Conservation (phyloP, 1,140 invertebrate genomes). For the Drosophila leontia region DNA sequence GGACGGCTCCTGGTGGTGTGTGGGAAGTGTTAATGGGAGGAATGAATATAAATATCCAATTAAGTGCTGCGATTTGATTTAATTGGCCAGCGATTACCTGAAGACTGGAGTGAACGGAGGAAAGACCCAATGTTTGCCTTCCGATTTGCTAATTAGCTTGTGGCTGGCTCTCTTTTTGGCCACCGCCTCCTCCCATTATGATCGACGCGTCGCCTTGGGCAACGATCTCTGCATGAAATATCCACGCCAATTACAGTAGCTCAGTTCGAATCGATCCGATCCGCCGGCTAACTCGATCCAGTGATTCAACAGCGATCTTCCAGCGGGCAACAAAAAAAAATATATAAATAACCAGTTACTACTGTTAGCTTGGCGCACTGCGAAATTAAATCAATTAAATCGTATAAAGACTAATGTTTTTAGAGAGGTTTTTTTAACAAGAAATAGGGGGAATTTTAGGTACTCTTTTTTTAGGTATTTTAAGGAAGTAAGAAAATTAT, state of each 20-base stretch:
- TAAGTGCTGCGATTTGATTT: slow-evolving; percentile 43
- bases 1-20: slow-evolving; percentile 27
- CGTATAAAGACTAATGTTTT: slow-evolving; percentile 32
- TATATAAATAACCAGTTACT: slow-evolving; percentile 50
- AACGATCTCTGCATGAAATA: slow-evolving; percentile 72
- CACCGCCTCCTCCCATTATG: slow-evolving; percentile 37
- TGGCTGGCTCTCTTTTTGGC: slow-evolving; percentile 14
- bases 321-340: background rate
- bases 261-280: slow-evolving; percentile 1
- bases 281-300: slow-evolving; percentile 17
- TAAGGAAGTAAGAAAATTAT: background rate
- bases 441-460: background rate
- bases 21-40: slow-evolving; percentile 36
- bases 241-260: slow-evolving; percentile 71
- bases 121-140: slow-evolving; percentile 26
- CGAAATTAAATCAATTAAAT: slow-evolving; percentile 80
- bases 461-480: background rate
- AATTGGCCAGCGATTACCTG: slow-evolving; percentile 25
- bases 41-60: slow-evolving; percentile 54
- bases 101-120: slow-evolving; percentile 5
- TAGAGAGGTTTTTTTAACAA: no score
- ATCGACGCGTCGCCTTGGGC: slow-evolving; percentile 53
- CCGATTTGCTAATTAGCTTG: slow-evolving; percentile 42
- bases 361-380: slow-evolving; percentile 53
- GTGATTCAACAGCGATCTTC: slow-evolving; percentile 20